These are phyloP conservation scores for Clistopyga incitator DNA, from an alignment of 2,888 invertebrate species.

Conservation along the genomic window DNA sequence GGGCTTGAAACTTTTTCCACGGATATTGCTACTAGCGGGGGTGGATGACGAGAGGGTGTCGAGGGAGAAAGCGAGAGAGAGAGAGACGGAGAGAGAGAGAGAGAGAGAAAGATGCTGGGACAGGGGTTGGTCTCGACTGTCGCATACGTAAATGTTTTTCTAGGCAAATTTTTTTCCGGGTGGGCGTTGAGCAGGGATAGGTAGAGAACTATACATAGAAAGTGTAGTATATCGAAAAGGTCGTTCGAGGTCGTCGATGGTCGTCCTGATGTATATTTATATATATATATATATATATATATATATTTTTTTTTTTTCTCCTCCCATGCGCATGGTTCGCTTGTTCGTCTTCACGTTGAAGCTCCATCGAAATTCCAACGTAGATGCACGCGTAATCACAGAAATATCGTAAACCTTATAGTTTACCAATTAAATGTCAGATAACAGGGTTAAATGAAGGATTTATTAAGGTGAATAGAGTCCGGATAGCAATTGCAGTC, in stretches of 20 bases:
- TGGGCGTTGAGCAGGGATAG: conserved; percentile 18
- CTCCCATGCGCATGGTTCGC: neutral
- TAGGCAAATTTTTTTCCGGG: conserved; percentile 40
- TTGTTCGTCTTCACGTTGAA: neutral
- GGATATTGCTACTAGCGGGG: conserved; percentile 35
- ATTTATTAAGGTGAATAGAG: conserved; percentile 1
- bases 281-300: conserved; percentile 8
- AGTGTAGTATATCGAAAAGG: conserved; percentile 33
- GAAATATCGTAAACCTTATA: neutral
- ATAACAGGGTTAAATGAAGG: neutral
- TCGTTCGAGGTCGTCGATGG: conserved; percentile 46
- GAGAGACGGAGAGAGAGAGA: neutral
- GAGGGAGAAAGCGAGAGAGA: conserved; percentile 8
- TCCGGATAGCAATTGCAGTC: neutral
- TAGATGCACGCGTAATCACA: neutral
- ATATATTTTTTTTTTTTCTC: neutral
- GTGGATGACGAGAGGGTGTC: conserved; percentile 29
- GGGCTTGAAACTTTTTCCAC: conserved; percentile 35
- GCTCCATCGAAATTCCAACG: conserved; percentile 14
- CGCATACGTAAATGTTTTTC: conserved; percentile 51
- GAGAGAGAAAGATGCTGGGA: neutral
- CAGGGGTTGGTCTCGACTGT: conserved; percentile 25
- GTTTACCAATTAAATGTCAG: neutral
- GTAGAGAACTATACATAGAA: conserved; percentile 1
- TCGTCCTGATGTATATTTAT: conserved; percentile 23